Conservation (phyloP, 1,140 invertebrate species). For the Anadara kagoshimensis region DNA sequence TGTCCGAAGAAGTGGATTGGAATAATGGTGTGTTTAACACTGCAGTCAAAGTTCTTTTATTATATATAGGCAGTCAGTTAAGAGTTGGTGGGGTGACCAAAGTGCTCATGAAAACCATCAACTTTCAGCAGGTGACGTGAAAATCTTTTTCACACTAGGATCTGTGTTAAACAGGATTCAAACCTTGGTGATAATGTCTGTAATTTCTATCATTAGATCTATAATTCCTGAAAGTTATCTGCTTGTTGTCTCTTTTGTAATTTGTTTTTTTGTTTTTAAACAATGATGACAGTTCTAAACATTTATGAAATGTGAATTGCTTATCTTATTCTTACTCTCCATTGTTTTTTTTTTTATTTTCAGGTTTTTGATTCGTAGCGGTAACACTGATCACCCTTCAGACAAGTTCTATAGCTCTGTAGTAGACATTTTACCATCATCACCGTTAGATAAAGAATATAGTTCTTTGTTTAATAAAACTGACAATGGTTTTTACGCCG, state of each 20-base stretch:
- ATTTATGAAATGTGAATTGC: neutral
- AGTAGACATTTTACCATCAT: constrained; percentile 82
- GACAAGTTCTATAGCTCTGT: constrained; percentile 94
- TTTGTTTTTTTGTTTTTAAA: neutral
- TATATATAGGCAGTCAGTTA: too few species aligned
- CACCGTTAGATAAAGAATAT: neutral
- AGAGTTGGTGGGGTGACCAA: too few species aligned
- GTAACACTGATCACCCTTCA: constrained; percentile 92
- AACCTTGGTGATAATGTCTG: too few species aligned
- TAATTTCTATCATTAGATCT: too few species aligned
- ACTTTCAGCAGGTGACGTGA: too few species aligned
- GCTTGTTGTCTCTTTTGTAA: neutral
- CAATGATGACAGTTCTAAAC: neutral
- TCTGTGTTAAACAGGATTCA: too few species aligned
- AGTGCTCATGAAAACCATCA: too few species aligned
- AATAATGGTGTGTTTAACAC: too few species aligned
- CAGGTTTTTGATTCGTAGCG: constrained; percentile 91
- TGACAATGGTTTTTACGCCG: constrained; percentile 43
- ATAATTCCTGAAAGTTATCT: too few species aligned
- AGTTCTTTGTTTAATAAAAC: constrained; percentile 24
- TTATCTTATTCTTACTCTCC: constrained; percentile 6
- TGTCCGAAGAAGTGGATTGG: too few species aligned
- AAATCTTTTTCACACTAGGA: too few species aligned
- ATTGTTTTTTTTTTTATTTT: constrained; percentile 27
- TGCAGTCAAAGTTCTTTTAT: too few species aligned